Base-by-base conservation (phyloP, 2,888 invertebrate genomes). In the Hetaerina titia region DNA sequence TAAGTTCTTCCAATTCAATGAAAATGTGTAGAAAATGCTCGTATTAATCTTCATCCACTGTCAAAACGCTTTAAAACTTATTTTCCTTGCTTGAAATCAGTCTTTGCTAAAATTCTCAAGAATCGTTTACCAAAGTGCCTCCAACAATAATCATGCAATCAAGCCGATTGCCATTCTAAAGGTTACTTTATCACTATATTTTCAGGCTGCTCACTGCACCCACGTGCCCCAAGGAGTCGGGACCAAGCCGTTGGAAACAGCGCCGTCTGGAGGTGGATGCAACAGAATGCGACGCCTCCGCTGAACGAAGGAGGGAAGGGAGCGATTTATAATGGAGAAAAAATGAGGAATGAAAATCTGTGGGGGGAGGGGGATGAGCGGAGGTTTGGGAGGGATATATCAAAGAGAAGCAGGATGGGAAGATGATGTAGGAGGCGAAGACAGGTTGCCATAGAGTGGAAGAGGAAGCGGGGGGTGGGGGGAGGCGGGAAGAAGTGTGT, bases 271-370 rank as follows among this genome's bases (percentile, higher is more conserved):
- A 19, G 57, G 15, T 22, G 58, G 58, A 89, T 89, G 57, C 89
- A 89, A 89, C 89, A 58, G 56, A 89, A 57, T 17, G 57, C 58
- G 58, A n/a, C 57, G 57, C 57, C 58, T 58, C n/a, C 19, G 22
- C 56, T 57, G 81, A 31, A 9, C 81, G 13, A 81, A 58, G 89
- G 22, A 89, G 57, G 57, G 89, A 45, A 15, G 17, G 31, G 56
- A 58, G 89, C n/a, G 89, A 57, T 89, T 58, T 89, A 89, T 58
- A 89, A 89, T 58, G 58, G n/a, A 57, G 57, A 57, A 89, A 89
- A 89, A 57, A 56, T 22, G 89, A 58, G 22, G 89, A 56, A 89
- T 58, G 6, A 58, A 89, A 57, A 19, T 31, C 11, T 56, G 56
- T n/a, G 89, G 89, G 57, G n/a, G 17, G 89, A 8, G 88, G 19